Evolutionary conservation across 2,797 vertebrate species (phyloP).

Genomic region (Semotilus atromaculatus): DNA sequence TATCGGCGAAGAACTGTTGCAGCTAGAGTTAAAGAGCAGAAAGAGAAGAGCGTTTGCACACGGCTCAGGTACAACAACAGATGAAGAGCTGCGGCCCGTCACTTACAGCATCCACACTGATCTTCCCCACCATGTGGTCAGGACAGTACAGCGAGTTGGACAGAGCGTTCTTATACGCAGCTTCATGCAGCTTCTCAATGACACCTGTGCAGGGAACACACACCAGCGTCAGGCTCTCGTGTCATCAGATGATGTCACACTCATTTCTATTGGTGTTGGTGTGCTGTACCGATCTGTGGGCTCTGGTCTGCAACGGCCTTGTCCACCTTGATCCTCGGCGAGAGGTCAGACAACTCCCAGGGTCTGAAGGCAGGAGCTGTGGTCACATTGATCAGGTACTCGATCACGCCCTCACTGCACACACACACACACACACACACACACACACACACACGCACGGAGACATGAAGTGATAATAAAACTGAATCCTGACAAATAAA

Average conservation of each 20-base stretch:
- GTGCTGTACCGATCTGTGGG: slow-evolving; percentile 73
- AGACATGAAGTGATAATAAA: neutral
- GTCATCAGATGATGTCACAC: neutral
- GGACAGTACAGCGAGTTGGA: slow-evolving; percentile 93
- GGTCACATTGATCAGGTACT: slow-evolving; percentile 87
- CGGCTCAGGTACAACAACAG: neutral
- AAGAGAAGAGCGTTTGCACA: slow-evolving; percentile 14
- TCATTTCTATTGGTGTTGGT: neutral
- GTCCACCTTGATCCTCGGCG: slow-evolving; percentile 82
- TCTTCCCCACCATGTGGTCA: slow-evolving; percentile 82
- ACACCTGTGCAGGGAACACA: slow-evolving; percentile 74
- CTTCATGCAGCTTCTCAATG: slow-evolving; percentile 90
- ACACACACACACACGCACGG: neutral
- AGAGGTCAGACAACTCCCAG: slow-evolving; percentile 87
- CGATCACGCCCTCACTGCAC: slow-evolving; percentile 85
- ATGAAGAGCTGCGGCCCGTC: neutral
- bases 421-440: slow-evolving; percentile 36
- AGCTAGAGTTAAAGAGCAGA: slow-evolving; percentile 76
- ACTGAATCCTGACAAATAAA: neutral
- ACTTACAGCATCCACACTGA: slow-evolving; percentile 84
- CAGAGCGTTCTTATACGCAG: slow-evolving; percentile 88
- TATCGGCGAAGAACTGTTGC: slow-evolving; percentile 85
- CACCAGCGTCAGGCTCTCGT: neutral
- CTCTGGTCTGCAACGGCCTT: slow-evolving; percentile 84
- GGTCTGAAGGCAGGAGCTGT: slow-evolving; percentile 87